Evolutionary conservation across 2,797 vertebrate species (phyloP).

Genomic region (Crocodylus rhombifer): DNA sequence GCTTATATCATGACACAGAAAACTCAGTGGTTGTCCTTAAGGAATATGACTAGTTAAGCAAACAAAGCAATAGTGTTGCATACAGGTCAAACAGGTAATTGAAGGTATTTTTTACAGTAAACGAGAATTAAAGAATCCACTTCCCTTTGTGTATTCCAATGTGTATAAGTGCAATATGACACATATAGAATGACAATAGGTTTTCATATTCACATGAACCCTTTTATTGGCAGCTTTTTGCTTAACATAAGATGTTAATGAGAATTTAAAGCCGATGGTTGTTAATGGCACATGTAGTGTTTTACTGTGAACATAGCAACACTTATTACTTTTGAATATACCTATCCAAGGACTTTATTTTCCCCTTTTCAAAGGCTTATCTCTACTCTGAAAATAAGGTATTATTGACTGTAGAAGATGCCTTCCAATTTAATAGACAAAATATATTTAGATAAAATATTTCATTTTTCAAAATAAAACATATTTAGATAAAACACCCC

Average conservation of each 20-base stretch:
- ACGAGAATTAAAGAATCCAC: not conserved
- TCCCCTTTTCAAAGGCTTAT: not conserved
- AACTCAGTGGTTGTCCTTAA: not conserved
- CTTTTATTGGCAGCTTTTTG: no score
- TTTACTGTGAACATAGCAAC: not conserved
- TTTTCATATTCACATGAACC: not conserved
- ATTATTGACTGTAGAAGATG: not conserved
- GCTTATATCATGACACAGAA: not conserved
- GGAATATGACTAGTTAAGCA: no score
- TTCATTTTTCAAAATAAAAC: not conserved
- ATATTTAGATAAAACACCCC: not conserved
- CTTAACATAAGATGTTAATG: no score
- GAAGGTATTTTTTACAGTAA: not conserved
- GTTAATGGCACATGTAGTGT: not conserved
- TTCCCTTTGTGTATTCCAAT: not conserved
- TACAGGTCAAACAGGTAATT: not conserved
- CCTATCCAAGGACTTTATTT: not conserved
- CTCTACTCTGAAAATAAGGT: not conserved
- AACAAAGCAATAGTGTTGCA: no score
- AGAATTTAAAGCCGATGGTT: no score
- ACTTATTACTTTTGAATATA: not conserved
- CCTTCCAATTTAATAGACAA: not conserved
- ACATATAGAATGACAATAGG: not conserved
- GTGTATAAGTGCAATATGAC: no score
- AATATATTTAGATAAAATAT: fast-evolving